A percentile compares a stretch with the other conserved stretches of the same genome.
phyloP scores from a whole-genome alignment of 1,140 invertebrate genomes.

The Drosophila watanabei region DNA sequence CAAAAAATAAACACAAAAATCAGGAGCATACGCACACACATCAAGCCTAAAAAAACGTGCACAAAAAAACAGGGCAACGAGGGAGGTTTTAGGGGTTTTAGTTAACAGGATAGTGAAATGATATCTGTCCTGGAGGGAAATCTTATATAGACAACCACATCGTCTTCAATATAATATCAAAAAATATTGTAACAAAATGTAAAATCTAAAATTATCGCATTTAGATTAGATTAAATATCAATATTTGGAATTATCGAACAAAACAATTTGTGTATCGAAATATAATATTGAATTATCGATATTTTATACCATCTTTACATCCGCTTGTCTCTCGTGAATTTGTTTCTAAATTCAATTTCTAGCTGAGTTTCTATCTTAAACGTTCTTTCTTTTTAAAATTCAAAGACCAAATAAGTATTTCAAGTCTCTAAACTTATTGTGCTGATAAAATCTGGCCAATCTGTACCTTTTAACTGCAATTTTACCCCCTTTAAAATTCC shows the following conservation, averaged over 20 bases:
- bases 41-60: slow-evolving; percentile 7
- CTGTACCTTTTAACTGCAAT: background rate
- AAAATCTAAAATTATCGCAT: background rate
- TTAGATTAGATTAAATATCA: background rate
- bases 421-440: too few relatives aligned
- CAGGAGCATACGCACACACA: slow-evolving; percentile 37
- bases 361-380: background rate
- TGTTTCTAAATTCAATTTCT: background rate
- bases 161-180: too few relatives aligned
- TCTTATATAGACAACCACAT: background rate
- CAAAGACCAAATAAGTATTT: too few relatives aligned
- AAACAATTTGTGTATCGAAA: too few relatives aligned
- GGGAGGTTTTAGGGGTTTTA: slow-evolving; percentile 16
- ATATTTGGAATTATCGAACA: too few relatives aligned
- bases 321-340: background rate
- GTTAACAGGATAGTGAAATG: too few relatives aligned
- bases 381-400: background rate
- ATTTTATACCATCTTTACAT: background rate
- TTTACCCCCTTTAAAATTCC: background rate
- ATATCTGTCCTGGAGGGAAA: background rate
- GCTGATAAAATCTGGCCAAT: background rate
- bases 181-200: background rate
- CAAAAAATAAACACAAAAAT: slow-evolving; percentile 21
- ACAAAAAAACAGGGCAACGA: slow-evolving; percentile 26
- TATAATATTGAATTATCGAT: background rate